These are phyloP conservation scores for Burhinus oedicnemus DNA, from an alignment of 2,113 vertebrate species.

Conservation along the genomic window DNA sequence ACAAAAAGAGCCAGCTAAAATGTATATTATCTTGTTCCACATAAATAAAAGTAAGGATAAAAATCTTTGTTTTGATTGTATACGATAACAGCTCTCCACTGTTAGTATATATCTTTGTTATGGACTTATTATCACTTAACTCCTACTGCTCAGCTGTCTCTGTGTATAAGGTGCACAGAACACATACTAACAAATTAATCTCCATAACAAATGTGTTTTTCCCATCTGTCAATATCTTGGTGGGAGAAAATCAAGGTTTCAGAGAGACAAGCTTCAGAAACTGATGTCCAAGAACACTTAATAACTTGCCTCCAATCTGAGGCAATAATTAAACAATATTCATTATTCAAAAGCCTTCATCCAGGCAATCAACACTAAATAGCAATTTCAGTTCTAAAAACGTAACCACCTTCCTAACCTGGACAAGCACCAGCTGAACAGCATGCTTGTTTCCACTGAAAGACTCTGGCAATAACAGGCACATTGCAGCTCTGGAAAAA, in stretches of 20 bases:
- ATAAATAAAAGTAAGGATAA: background rate
- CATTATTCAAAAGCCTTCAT: background rate
- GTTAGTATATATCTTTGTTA: background rate
- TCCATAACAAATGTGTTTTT: background rate
- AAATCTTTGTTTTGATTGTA: background rate
- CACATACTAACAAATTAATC: background rate
- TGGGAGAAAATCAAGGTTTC: background rate
- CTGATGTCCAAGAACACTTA: background rate
- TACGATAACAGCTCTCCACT: background rate
- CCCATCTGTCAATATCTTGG: background rate
- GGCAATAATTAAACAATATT: background rate
- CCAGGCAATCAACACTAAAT: background rate
- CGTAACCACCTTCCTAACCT: background rate
- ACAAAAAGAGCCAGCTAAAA: background rate
- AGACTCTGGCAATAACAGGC: background rate
- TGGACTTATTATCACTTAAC: background rate
- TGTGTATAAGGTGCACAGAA: background rate
- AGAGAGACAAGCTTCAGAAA: background rate
- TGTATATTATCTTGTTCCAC: background rate
- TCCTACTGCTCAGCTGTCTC: slow-evolving; percentile 31
- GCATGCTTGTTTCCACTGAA: background rate
- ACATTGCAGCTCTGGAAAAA: background rate
- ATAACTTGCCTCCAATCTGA: background rate
- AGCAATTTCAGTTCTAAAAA: background rate
- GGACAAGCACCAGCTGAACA: background rate